Evolutionary conservation across 2,888 invertebrate genomes (phyloP).

Genomic region (Polydesmus complanatus): DNA sequence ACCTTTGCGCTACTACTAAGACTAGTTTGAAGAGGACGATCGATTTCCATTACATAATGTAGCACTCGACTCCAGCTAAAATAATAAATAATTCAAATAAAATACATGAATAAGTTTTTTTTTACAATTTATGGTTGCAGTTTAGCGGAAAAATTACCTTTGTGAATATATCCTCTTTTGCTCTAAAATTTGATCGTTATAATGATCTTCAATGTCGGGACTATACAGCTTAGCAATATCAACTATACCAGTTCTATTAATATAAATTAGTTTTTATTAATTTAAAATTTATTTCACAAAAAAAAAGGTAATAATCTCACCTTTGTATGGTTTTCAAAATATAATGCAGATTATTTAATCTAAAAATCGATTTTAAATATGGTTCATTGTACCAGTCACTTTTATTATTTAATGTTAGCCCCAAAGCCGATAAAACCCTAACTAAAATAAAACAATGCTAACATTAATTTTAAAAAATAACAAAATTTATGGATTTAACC

Average conservation of each 20-base stretch:
- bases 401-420: slow-evolving; percentile 74
- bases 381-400: slow-evolving; percentile 80
- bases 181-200: slow-evolving; percentile 71
- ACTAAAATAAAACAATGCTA: slow-evolving; percentile 40
- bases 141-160: slow-evolving; percentile 26
- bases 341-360: slow-evolving; percentile 88
- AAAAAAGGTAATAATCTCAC: slow-evolving; percentile 29
- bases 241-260: slow-evolving; percentile 46
- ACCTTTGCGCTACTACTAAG: background rate
- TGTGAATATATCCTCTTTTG: slow-evolving; percentile 57
- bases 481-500: slow-evolving; percentile 39
- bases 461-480: background rate
- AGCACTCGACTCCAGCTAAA: slow-evolving; percentile 71
- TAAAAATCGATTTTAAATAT: slow-evolving; percentile 59
- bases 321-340: slow-evolving; percentile 81
- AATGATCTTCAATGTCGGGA: slow-evolving; percentile 70
- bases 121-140: background rate
- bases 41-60: slow-evolving; percentile 52
- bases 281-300: slow-evolving; percentile 17
- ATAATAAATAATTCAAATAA: no score
- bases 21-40: slow-evolving; percentile 30
- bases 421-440: slow-evolving; percentile 77
- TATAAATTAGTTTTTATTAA: background rate
- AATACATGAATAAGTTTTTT: no score
- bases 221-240: slow-evolving; percentile 57